Evolutionary conservation across 2,113 vertebrate species (phyloP), one percentile per base, ranked within the genome.

Genomic region (Rhegmatorhina hoffmannsi): DNA sequence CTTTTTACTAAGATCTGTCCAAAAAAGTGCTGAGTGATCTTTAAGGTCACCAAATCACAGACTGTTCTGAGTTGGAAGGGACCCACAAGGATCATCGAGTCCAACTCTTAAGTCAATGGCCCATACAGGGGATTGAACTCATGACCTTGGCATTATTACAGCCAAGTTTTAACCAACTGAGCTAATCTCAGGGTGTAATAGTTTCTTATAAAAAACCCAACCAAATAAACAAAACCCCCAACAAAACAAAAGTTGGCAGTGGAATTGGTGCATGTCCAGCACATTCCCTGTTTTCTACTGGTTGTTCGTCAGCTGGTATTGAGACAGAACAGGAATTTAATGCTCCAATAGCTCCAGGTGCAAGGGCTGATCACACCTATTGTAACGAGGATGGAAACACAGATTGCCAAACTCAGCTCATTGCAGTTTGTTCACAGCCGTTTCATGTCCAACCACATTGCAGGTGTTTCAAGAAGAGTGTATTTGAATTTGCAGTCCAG

Each of bases 391-490:
- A 40, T 24, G 33, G 21, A 58, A 34, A 24, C n/a, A n/a, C 56
- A 24, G 12, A 20, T 31, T 34, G 24, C 19, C 58, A 47, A 12
- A 15, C 43, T 5, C 33, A 90, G 38, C 33, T 64, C 28, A 23
- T 15, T 2, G 1, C 16, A 40, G 28, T 53, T 40, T 53, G 18
- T 53, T 49, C 25, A 29, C 24, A 44, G 67, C 34, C 2, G 2
- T 26, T 66, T 69, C 4, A 4, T 15, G 25, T 69, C 31, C 26
- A 29, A 38, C 10, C 52, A 34, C 24, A 7, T 1, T 21, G 36
- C 14, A 56, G 24, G 26, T 19, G 5, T 38, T 1, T 0, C 9
- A 44, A 53, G 20, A 52, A 85, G 10, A 31, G 16, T 2, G 0
- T 60, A 38, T 16, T 1, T 55, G 29, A 81, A 77, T 19, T 4